Conservation (phyloP, 2,888 invertebrate species). For the Agriotes lineatus region DNA sequence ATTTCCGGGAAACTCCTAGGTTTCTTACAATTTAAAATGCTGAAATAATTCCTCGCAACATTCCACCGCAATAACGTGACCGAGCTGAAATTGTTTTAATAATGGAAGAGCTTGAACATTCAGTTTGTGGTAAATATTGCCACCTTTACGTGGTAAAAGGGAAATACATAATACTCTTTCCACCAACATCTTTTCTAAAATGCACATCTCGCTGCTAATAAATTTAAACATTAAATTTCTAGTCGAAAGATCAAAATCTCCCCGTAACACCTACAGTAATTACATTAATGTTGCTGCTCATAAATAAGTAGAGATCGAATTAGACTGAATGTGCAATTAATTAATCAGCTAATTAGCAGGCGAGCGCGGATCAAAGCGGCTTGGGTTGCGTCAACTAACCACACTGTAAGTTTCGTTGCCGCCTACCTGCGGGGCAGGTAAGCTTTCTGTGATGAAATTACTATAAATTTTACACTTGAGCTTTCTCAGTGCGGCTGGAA, state of each 20-base stretch:
- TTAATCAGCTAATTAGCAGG: slow-evolving; percentile 66
- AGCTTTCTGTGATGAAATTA: slow-evolving; percentile 44
- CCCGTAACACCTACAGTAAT: slow-evolving; percentile 62
- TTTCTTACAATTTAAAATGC: no score
- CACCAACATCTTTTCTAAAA: no score
- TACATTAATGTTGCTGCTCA: slow-evolving; percentile 65
- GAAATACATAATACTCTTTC: no score
- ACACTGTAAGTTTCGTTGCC: slow-evolving; percentile 38
- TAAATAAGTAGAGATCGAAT: slow-evolving; percentile 65
- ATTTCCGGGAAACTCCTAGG: no score
- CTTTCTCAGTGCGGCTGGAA: neutral
- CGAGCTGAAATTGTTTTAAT: no score
- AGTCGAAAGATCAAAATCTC: slow-evolving; percentile 40
- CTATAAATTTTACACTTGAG: slow-evolving; percentile 38
- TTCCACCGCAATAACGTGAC: no score
- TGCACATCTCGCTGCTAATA: slow-evolving; percentile 1
- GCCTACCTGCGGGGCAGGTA: slow-evolving; percentile 41
- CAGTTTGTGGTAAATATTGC: no score
- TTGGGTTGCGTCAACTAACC: slow-evolving; percentile 45
- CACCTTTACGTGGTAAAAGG: no score
- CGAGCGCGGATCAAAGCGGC: slow-evolving; percentile 63
- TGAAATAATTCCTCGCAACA: no score
- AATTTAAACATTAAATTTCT: slow-evolving; percentile 40
- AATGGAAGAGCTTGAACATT: no score
- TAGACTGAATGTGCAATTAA: slow-evolving; percentile 66